Base-by-base conservation (phyloP, 2,888 invertebrate genomes). In the Orchestes rusci region DNA sequence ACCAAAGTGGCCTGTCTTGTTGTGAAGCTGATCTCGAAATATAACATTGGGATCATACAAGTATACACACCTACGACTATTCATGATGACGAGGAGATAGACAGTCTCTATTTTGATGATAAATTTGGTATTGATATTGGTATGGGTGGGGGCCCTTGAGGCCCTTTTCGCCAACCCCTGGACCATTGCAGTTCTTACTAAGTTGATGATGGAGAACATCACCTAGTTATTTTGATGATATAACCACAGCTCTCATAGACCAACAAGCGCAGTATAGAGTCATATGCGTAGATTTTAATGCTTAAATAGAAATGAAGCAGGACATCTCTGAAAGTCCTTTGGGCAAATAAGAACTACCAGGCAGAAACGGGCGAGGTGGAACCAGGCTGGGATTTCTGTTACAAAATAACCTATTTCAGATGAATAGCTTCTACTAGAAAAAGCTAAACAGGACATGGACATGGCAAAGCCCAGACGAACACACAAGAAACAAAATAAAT, bases 181-280 rank as follows among this genome's bases (percentile, higher is more conserved):
- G n/a, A n/a, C n/a, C n/a, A n/a, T n/a, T n/a, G n/a, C n/a, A n/a
- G n/a, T n/a, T n/a, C n/a, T n/a, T n/a, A n/a, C n/a, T n/a, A n/a
- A n/a, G n/a, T n/a, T n/a, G n/a, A n/a, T n/a, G n/a, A n/a, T n/a
- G n/a, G n/a, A n/a, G n/a, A n/a, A n/a, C n/a, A n/a, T n/a, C n/a
- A n/a, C n/a, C n/a, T n/a, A n/a, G n/a, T n/a, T n/a, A n/a, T n/a
- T n/a, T n/a, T n/a, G n/a, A n/a, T n/a, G n/a, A n/a, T n/a, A n/a
- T n/a, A n/a, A n/a, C n/a, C n/a, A 23, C 8, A 8, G 23, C 23
- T 23, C 23, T 23, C 8, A 23, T 8, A 23, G 23, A 23, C 23
- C 23, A 23, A 23, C 23, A 23, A 23, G 23, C 31, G 12, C 31
- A 31, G n/a, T 31, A 31, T 13, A 31, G 5, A 13, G 15, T 31